phyloP scores from a whole-genome alignment of 2,888 invertebrate species.

The Nymphalis c-album region DNA sequence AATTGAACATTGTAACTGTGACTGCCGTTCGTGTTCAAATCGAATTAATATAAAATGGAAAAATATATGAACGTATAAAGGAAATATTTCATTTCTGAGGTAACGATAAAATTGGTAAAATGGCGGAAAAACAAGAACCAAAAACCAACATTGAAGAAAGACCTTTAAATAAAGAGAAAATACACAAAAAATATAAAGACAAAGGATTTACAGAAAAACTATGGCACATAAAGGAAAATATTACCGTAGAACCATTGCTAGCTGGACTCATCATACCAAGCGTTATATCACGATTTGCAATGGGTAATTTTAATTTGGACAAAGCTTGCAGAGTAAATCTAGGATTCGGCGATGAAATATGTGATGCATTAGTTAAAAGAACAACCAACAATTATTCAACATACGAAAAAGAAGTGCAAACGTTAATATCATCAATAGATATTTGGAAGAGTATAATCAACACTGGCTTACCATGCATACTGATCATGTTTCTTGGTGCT shows the following conservation, averaged over 20 bases:
- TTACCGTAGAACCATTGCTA: conserved; percentile 87
- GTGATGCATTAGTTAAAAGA: conserved; percentile 64
- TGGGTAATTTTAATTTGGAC: conserved; percentile 72
- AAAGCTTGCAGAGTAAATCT: conserved; percentile 73
- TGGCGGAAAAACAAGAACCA: conserved; percentile 58
- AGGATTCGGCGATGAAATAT: conserved; percentile 61
- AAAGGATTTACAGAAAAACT: conserved; percentile 63
- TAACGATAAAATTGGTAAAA: conserved; percentile 41
- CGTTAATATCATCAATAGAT: conserved; percentile 79
- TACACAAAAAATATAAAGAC: conserved; percentile 52
- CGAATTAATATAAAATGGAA: conserved; percentile 58
- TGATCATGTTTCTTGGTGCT: conserved; percentile 82
- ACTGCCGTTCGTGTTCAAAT: conserved; percentile 48
- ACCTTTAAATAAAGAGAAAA: conserved; percentile 57
- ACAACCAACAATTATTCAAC: conserved; percentile 77
- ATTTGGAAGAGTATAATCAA: conserved; percentile 81
- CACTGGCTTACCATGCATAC: conserved; percentile 78
- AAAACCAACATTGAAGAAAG: conserved; percentile 62
- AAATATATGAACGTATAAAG: conserved; percentile 35
- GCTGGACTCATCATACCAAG: conserved; percentile 87
- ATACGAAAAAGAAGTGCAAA: conserved; percentile 84
- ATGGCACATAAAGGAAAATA: conserved; percentile 71
- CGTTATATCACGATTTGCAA: conserved; percentile 86
- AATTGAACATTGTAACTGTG: conserved; percentile 56
- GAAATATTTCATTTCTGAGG: neutral